These are phyloP conservation scores for Arizona elegans DNA, from an alignment of 2,113 vertebrate species.

Conservation along the genomic window DNA sequence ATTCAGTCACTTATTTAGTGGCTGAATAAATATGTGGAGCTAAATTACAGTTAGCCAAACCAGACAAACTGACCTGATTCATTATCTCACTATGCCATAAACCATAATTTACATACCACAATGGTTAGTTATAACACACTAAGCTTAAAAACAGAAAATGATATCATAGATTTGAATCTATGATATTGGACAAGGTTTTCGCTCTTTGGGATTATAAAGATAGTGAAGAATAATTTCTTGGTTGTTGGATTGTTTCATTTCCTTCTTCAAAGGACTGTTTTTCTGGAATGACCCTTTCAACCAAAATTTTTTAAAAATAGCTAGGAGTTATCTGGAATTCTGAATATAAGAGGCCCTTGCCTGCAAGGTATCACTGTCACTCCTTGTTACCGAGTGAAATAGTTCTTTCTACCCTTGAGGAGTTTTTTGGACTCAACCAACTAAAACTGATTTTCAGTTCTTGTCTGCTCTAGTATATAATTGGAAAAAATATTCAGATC, in stretches of 20 bases:
- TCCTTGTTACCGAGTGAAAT: neutral
- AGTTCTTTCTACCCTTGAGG: neutral
- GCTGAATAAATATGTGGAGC: neutral
- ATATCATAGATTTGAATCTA: neutral
- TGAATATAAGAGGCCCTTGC: neutral
- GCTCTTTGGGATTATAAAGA: neutral
- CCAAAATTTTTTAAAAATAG: neutral
- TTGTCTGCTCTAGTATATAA: neutral
- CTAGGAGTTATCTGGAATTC: neutral
- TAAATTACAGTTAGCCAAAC: neutral
- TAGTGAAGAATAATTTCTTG: neutral
- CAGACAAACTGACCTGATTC: neutral
- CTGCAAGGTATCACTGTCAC: neutral
- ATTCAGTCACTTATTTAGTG: neutral
- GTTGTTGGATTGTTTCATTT: neutral
- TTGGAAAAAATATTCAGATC: neutral
- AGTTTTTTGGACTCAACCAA: no score
- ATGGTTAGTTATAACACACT: neutral
- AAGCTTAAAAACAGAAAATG: neutral
- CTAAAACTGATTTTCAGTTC: constrained; percentile 1
- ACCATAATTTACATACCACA: neutral
- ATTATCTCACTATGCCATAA: neutral
- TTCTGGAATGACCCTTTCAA: neutral
- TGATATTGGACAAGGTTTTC: neutral
- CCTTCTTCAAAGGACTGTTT: neutral